Evolutionary conservation across 2,113 vertebrate genomes (phyloP).

Genomic region (Mandrillus leucophaeus): DNA sequence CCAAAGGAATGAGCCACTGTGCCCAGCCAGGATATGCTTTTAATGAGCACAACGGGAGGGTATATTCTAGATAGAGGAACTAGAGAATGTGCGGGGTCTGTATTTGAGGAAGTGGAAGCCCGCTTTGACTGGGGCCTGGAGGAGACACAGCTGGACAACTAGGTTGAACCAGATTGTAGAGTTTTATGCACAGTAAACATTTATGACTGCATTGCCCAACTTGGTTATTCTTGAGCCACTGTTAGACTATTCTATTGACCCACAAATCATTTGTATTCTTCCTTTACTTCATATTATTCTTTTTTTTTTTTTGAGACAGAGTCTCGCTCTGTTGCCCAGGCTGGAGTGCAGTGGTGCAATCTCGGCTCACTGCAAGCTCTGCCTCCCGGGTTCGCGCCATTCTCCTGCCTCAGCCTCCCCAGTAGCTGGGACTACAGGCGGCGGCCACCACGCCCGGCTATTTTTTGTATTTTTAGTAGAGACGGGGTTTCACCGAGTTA

Average conservation of each 20-base stretch:
- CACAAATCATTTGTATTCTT: neutral
- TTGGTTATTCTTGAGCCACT: neutral
- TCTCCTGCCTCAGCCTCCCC: no score
- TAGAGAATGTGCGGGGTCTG: neutral
- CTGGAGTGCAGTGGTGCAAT: no score
- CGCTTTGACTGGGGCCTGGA: neutral
- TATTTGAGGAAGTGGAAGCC: neutral
- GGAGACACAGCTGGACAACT: neutral
- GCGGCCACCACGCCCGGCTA: no score
- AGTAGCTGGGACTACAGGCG: no score
- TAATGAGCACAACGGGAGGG: neutral
- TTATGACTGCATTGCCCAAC: neutral
- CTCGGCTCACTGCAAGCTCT: no score
- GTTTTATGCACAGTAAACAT: neutral
- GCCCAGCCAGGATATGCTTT: neutral
- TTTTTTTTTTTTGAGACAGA: neutral
- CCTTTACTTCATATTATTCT: neutral
- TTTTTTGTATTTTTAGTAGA: no score
- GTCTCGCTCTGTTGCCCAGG: no score
- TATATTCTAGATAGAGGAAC: neutral
- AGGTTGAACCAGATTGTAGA: neutral
- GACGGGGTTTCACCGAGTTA: no score
- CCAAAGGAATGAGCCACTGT: neutral
- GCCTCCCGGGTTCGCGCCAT: no score
- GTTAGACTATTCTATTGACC: neutral